Percentiles rank a stretch among this genome's conserved stretches.
Conservation (phyloP, 2,797 vertebrate species). For the Macrochelys suwanniensis region DNA sequence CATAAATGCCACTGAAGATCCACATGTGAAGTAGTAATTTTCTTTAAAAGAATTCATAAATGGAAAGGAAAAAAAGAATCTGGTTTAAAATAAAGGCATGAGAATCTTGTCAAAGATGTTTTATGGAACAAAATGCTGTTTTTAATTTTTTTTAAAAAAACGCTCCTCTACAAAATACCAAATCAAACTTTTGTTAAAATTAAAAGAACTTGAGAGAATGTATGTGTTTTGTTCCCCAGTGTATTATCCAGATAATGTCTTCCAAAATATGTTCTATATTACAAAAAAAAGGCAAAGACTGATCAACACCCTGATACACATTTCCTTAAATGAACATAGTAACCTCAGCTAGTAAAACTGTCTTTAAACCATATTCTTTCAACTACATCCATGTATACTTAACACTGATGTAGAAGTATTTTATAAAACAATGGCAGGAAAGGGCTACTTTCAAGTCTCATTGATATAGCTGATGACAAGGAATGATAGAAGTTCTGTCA, state of each 20-base stretch:
- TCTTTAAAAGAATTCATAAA: slow-evolving; percentile 60
- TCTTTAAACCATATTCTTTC: slow-evolving; percentile 60
- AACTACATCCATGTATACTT: slow-evolving; percentile 57
- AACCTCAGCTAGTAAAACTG: slow-evolving; percentile 43
- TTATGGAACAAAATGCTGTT: not conserved
- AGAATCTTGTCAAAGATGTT: slow-evolving; percentile 31
- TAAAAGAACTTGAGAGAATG: not conserved
- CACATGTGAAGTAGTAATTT: slow-evolving; percentile 54
- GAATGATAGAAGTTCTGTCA: slow-evolving; percentile 46
- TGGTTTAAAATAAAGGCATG: slow-evolving; percentile 24
- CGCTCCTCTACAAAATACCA: not conserved
- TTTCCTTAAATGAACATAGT: not conserved
- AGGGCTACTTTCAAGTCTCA: slow-evolving; percentile 36
- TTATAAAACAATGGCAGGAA: slow-evolving; percentile 22
- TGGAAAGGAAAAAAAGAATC: slow-evolving; percentile 49
- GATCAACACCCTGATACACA: not conserved
- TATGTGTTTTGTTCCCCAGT: not conserved
- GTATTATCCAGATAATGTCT: not conserved
- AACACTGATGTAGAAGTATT: slow-evolving; percentile 53
- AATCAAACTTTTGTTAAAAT: slow-evolving; percentile 22
- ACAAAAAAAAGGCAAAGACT: slow-evolving; percentile 2
- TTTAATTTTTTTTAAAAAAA: slow-evolving; percentile 20
- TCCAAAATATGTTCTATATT: not conserved
- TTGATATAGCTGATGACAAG: slow-evolving; percentile 30
- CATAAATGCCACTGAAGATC: slow-evolving; percentile 49